Percentiles rank a stretch among this genome's conserved stretches.
phyloP scores from a whole-genome alignment of 2,113 vertebrate species.

The Turdus rufiventris region DNA sequence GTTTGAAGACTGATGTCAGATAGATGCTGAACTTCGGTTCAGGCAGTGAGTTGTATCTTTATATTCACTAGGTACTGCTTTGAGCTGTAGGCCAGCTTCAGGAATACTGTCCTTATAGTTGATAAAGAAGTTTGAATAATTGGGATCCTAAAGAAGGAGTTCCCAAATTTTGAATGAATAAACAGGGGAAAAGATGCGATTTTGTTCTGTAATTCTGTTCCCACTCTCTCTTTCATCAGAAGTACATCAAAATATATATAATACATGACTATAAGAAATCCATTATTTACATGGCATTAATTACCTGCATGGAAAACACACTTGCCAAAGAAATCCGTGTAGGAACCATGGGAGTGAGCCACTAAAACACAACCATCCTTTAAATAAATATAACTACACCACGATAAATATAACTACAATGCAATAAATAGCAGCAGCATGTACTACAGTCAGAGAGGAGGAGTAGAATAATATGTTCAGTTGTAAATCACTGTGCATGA shows the following conservation, averaged over 20 bases:
- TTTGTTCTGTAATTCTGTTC: not conserved
- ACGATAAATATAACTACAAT: not conserved
- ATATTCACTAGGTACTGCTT: not conserved
- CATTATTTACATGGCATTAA: not conserved
- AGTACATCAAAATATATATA: not conserved
- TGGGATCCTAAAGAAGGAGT: not conserved
- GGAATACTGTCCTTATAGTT: not conserved
- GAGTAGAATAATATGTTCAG: slow-evolving; percentile 30
- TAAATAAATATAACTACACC: not conserved
- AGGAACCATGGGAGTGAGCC: not conserved
- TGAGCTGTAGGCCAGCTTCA: not conserved
- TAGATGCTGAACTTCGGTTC: not conserved
- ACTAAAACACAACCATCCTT: not conserved
- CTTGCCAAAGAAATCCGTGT: not conserved
- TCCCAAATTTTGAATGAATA: not conserved
- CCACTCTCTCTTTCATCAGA: not conserved
- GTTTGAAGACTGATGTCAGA: not conserved
- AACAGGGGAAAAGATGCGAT: not conserved
- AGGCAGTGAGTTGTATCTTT: not conserved
- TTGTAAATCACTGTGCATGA: slow-evolving; percentile 32
- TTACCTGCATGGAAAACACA: not conserved
- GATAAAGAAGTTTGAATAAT: not conserved
- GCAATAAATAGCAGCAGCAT: slow-evolving; percentile 13
- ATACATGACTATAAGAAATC: not conserved
- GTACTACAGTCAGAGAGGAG: not conserved